phyloP scores from a whole-genome alignment of 2,113 vertebrate species.

The Sceloporus undulatus region DNA sequence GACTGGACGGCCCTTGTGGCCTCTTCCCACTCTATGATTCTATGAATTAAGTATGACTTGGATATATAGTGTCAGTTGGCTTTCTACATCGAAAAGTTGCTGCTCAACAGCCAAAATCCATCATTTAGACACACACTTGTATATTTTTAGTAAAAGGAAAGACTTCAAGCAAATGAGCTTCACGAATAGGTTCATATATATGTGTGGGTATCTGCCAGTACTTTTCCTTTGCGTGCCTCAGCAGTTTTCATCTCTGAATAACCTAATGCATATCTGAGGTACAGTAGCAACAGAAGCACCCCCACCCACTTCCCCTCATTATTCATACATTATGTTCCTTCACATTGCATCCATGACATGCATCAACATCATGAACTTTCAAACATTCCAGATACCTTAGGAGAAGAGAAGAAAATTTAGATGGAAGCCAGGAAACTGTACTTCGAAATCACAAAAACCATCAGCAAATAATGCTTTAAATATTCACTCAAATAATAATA shows the following conservation, averaged over 20 bases:
- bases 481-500: too few relatives aligned
- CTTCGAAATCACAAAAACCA: not conserved
- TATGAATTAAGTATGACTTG: not conserved
- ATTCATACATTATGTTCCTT: not conserved
- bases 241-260: not conserved
- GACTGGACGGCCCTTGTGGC: too few relatives aligned
- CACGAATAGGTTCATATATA: too few relatives aligned
- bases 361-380: not conserved
- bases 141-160: too few relatives aligned
- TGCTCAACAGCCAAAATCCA: too few relatives aligned
- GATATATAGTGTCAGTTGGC: not conserved
- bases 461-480: not conserved
- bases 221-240: not conserved
- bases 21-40: too few relatives aligned
- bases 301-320: not conserved
- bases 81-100: not conserved
- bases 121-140: too few relatives aligned
- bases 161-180: too few relatives aligned
- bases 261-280: not conserved
- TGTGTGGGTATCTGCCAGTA: not conserved
- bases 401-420: conserved; percentile 1
- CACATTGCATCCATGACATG: not conserved
- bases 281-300: not conserved
- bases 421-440: not conserved
- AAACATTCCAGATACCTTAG: not conserved